Percentiles rank a stretch among this genome's conserved stretches.
These are phyloP conservation scores for Parnassius apollo DNA, from an alignment of 2,888 invertebrate genomes.

Conservation along the genomic window DNA sequence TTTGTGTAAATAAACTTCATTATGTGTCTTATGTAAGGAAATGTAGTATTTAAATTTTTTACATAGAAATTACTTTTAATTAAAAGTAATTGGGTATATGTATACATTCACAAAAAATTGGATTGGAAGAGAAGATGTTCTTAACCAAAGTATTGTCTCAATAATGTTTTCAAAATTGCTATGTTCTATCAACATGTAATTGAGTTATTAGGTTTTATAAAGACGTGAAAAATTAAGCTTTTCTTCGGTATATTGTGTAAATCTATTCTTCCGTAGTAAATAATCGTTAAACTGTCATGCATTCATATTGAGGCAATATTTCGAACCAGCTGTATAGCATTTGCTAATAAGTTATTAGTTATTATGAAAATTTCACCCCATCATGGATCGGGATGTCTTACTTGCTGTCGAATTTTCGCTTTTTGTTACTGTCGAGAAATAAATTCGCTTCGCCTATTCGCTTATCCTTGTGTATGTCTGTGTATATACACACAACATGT, in stretches of 20 bases:
- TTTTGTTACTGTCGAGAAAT: slow-evolving; percentile 5
- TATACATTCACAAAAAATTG: too few species aligned
- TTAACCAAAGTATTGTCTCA: slow-evolving; percentile 12
- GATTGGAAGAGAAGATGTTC: background rate
- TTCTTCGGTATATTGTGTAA: too few species aligned
- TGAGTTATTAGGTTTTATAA: too few species aligned
- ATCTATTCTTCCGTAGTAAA: too few species aligned
- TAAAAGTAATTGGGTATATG: too few species aligned
- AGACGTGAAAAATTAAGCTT: too few species aligned
- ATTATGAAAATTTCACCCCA: background rate
- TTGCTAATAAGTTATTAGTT: too few species aligned
- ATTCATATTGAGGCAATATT: slow-evolving; percentile 12
- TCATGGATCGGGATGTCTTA: background rate
- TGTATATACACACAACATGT: slow-evolving; percentile 48
- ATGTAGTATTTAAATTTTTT: too few species aligned
- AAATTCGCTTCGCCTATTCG: slow-evolving; percentile 84
- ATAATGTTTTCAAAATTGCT: background rate
- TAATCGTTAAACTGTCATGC: background rate
- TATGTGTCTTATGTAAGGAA: too few species aligned
- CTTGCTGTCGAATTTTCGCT: slow-evolving; percentile 16
- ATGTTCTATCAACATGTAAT: background rate
- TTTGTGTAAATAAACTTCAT: too few species aligned
- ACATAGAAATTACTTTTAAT: too few species aligned
- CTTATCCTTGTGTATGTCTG: slow-evolving; percentile 89
- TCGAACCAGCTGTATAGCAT: slow-evolving; percentile 9